Evolutionary conservation across 2,888 invertebrate species (phyloP), one percentile per base, ranked within the genome.

Genomic region (Zhengitettix transpicula): DNA sequence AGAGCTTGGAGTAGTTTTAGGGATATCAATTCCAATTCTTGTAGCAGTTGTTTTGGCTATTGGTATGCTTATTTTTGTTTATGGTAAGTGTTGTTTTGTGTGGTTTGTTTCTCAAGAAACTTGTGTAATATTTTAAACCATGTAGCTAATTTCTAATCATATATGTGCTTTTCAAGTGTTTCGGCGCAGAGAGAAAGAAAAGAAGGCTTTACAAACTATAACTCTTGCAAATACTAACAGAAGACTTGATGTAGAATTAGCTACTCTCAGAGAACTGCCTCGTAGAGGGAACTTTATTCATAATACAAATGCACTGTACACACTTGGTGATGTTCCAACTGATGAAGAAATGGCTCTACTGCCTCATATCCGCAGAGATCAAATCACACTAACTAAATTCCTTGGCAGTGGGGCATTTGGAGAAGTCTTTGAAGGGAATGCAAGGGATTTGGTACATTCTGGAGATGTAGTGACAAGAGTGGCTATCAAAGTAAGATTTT

Each of bases 321-420:
- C 83, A 60, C 75, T 76, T 5, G 72, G 75, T 1, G 67, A 60
- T 55, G 44, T 60, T 47, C 78, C 87, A n/a, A 81, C 85, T 12
- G 87, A 89, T 69, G 83, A 84, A 12, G 89, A 90, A 65, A 78
- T 90, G 64, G 84, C 87, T 3, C 78, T 85, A 56, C 72, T 95
- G 59, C 94, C 96, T 0, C 91, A 91, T 71, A 89, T 97, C 61
- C 80, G 84, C 47, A 81, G 89, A 62, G 89, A 88, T 64, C 91
- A 94, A 70, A 87, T 98, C 60, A 87, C 86, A 0, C 75, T 94
- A 41, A 85, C 85, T 14, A 90, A 90, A 69, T 92, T 94, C 71
- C 77, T 99, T 58, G 98, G 97, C 0, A 89, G 91, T 61, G 98
- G 98, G 0, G 96, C 96, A 0, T 99, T 98, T 69, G 98, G 98